Conservation (phyloP, 2,113 vertebrate species). For the Thamnophis sirtalis region DNA sequence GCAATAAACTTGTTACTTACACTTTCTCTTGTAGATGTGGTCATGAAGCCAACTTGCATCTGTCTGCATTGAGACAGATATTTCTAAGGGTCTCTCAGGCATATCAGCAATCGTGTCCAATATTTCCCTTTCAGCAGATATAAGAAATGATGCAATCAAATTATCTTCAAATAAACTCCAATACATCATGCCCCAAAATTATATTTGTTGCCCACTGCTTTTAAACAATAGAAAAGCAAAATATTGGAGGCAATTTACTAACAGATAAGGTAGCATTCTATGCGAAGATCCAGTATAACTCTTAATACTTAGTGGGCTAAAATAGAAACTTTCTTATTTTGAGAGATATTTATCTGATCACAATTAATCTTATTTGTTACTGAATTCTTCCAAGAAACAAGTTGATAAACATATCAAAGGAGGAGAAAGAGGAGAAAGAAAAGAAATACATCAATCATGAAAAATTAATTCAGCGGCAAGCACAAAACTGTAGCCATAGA, state of each 20-base stretch:
- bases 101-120: accelerated
- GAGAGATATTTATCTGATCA: background rate
- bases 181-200: background rate
- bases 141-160: background rate
- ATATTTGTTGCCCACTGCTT: background rate
- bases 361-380: background rate
- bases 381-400: background rate
- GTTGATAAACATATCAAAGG: background rate
- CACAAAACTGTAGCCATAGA: background rate
- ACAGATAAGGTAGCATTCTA: background rate
- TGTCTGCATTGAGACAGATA: background rate
- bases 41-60: constrained; percentile 13
- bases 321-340: background rate
- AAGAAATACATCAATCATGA: background rate
- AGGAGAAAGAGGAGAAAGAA: background rate
- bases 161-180: background rate
- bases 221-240: background rate
- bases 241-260: background rate
- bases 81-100: background rate
- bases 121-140: background rate
- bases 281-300: background rate
- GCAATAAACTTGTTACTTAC: constrained; percentile 31
- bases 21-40: background rate
- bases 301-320: background rate
- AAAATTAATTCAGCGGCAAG: background rate